Conservation (phyloP, 2,888 invertebrate genomes). For the Dioctria linearis region DNA sequence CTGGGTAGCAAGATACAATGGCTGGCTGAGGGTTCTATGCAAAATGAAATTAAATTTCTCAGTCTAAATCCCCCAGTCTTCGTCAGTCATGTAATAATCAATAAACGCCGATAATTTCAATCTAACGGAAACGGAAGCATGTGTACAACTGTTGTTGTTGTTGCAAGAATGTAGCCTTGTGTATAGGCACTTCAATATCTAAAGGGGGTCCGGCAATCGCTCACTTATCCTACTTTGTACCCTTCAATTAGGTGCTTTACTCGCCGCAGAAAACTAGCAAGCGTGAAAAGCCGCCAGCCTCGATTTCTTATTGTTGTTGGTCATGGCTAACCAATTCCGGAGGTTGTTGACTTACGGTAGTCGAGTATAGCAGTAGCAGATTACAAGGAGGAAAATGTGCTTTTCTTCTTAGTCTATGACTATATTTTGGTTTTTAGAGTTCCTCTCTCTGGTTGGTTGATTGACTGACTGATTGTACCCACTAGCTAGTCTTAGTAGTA, state of each 20-base stretch:
- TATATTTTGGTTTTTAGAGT: not conserved
- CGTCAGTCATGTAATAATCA: slow-evolving; percentile 1
- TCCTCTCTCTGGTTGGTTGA: not conserved
- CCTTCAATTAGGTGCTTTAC: slow-evolving; percentile 43
- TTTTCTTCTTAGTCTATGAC: slow-evolving; percentile 20
- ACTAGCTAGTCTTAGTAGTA: no score
- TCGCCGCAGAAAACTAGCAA: slow-evolving; percentile 2
- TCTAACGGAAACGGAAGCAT: slow-evolving; percentile 48
- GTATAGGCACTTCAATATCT: not conserved
- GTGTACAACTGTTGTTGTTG: not conserved
- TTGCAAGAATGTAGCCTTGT: not conserved
- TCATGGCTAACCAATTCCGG: slow-evolving; percentile 36
- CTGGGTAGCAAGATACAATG: no score
- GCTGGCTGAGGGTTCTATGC: not conserved
- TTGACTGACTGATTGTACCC: no score
- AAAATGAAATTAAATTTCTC: not conserved
- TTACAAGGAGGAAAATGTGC: slow-evolving; percentile 20
- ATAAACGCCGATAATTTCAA: slow-evolving; percentile 33
- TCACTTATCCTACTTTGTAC: slow-evolving; percentile 27
- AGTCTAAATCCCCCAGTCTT: not conserved
- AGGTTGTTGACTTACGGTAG: slow-evolving; percentile 38
- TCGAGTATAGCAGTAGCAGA: slow-evolving; percentile 1
- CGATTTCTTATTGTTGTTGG: slow-evolving; percentile 15
- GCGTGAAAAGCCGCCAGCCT: slow-evolving; percentile 34
- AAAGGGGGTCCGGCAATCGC: slow-evolving; percentile 23